Evolutionary conservation across 2,113 vertebrate genomes (phyloP).

Genomic region (Crypturellus undulatus): DNA sequence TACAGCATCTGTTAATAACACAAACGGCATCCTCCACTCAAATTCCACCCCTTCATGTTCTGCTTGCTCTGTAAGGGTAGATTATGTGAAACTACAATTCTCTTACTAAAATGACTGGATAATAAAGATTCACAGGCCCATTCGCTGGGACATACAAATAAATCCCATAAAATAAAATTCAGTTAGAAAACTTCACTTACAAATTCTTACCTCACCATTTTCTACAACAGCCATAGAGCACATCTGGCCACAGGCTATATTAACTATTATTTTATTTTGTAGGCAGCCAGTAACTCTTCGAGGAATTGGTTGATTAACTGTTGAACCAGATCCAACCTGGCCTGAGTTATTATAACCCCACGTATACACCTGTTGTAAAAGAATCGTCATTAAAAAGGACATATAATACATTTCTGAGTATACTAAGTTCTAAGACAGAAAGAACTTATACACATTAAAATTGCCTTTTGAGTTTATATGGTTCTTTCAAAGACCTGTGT

Average conservation of each 20-base stretch:
- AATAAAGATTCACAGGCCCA: background rate
- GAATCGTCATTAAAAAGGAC: background rate
- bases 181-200: background rate
- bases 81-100: background rate
- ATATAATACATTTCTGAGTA: background rate
- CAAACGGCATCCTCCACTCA: background rate
- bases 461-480: background rate
- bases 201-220: slow-evolving; percentile 89
- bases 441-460: background rate
- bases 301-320: slow-evolving; percentile 94
- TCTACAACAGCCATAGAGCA: slow-evolving; percentile 97
- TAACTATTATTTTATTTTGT: slow-evolving; percentile 92
- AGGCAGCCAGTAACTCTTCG: slow-evolving; percentile 93
- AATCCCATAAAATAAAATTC: background rate
- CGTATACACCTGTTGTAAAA: slow-evolving; percentile 87
- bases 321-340: slow-evolving; percentile 97
- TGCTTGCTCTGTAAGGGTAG: background rate
- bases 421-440: background rate
- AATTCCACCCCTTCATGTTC: background rate
- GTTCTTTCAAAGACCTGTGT: background rate
- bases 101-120: background rate
- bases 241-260: slow-evolving; percentile 96
- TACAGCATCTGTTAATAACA: background rate
- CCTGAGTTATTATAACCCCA: slow-evolving; percentile 99
- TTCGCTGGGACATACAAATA: background rate